These are phyloP conservation scores for Odocoileus virginianus DNA, from an alignment of 2,113 vertebrate genomes.

Conservation along the genomic window DNA sequence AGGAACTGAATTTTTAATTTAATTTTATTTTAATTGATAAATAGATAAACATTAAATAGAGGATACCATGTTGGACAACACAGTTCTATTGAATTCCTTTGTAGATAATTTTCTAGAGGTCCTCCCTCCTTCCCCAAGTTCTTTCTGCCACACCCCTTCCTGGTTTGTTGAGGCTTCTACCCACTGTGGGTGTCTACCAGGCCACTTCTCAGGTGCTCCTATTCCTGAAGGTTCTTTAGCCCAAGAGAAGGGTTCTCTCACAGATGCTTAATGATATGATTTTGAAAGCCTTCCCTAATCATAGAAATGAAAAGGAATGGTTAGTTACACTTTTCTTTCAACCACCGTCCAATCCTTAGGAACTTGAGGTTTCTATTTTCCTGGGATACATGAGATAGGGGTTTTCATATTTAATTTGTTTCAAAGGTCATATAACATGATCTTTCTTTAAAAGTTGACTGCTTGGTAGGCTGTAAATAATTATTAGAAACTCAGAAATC, in stretches of 20 bases:
- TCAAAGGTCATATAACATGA: not conserved
- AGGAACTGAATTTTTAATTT: not conserved
- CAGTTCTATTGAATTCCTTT: not conserved
- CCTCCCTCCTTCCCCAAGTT: not conserved
- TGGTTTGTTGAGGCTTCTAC: not conserved
- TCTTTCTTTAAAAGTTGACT: not conserved
- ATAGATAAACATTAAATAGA: not conserved
- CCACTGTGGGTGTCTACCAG: not conserved
- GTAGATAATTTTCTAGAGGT: not conserved
- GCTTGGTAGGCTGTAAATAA: not conserved
- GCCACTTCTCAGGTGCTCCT: not conserved
- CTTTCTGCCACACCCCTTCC: not conserved
- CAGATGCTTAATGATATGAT: not conserved
- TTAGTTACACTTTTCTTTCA: not conserved
- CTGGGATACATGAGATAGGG: not conserved
- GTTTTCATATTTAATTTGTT: conserved; percentile 21
- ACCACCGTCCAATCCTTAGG: not conserved
- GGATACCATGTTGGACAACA: not conserved
- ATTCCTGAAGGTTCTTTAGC: not conserved
- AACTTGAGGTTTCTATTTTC: not conserved
- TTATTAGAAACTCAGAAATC: conserved; percentile 19
- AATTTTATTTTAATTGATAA: not conserved
- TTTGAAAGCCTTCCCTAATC: not conserved
- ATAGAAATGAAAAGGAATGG: not conserved
- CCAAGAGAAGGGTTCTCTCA: not conserved